phyloP scores from a whole-genome alignment of 2,113 vertebrate species.

The Leptocoma aspasia region DNA sequence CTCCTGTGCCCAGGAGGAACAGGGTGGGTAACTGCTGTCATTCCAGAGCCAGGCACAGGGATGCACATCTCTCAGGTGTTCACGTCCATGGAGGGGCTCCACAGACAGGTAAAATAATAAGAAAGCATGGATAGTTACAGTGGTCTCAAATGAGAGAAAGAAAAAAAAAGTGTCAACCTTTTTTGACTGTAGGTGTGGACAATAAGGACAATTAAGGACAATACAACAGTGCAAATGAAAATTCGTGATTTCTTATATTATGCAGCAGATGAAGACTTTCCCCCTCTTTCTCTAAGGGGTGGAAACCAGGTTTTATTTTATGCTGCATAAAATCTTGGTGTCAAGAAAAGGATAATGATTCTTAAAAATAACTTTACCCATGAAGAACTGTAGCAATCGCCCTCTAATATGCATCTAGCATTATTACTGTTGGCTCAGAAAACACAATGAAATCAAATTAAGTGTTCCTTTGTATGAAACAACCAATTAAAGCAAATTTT shows the following conservation, averaged over 20 bases:
- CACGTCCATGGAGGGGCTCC: rapidly evolving
- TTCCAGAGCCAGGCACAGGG: background rate
- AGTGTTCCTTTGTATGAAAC: background rate
- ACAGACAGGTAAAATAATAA: background rate
- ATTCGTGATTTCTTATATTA: background rate
- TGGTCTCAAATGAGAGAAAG: background rate
- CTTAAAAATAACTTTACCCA: background rate
- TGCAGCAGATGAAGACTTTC: background rate
- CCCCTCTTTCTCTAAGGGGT: background rate
- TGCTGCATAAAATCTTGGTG: background rate
- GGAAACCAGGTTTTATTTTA: background rate
- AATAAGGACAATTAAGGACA: background rate
- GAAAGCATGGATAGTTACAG: background rate
- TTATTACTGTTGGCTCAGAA: background rate
- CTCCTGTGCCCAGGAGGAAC: rapidly evolving
- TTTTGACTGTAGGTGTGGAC: background rate
- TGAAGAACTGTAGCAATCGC: background rate
- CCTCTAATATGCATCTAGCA: background rate
- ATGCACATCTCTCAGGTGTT: background rate
- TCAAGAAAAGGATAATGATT: background rate
- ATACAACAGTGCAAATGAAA: background rate
- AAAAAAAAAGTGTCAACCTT: background rate
- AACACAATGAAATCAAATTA: background rate
- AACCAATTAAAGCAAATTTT: background rate
- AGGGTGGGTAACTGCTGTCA: background rate